Conservation (phyloP, 2,888 invertebrate genomes). For the Coleophora deauratella region DNA sequence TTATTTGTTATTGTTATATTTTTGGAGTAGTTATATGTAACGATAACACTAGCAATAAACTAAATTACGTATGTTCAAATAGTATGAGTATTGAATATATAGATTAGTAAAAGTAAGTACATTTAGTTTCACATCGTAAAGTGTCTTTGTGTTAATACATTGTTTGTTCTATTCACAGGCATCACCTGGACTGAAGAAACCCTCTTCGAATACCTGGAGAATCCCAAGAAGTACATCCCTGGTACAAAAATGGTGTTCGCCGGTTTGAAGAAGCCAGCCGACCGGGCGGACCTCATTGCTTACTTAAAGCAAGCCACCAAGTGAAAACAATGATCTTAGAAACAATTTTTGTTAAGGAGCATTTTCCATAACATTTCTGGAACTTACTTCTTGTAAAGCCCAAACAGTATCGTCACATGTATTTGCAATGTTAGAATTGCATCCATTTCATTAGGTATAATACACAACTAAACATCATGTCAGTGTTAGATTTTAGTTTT, state of each 20-base stretch:
- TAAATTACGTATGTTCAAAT: too few relatives aligned
- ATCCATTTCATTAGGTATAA: slow-evolving; percentile 24
- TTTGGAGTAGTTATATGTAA: too few relatives aligned
- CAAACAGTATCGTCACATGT: slow-evolving; percentile 8
- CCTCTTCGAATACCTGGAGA: slow-evolving; percentile 95
- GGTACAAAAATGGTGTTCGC: slow-evolving; percentile 99
- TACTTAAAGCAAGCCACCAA: slow-evolving; percentile 89
- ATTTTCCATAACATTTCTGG: slow-evolving; percentile 51
- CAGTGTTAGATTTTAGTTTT: neutral
- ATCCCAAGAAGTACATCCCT: slow-evolving; percentile 99
- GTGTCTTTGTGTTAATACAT: too few relatives aligned
- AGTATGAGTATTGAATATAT: too few relatives aligned
- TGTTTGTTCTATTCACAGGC: slow-evolving; percentile 67
- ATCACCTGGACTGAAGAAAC: slow-evolving; percentile 97
- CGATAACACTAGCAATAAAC: too few relatives aligned
- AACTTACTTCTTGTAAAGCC: slow-evolving; percentile 35
- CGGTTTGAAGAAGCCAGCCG: slow-evolving; percentile 95
- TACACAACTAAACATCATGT: slow-evolving; percentile 4
- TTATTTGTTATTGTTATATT: too few relatives aligned
- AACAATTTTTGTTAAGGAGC: slow-evolving; percentile 42
- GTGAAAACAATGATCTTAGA: slow-evolving; percentile 57
- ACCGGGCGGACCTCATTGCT: slow-evolving; percentile 95
- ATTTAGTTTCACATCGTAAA: too few relatives aligned
- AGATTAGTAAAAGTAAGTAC: too few relatives aligned
- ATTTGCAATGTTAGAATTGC: slow-evolving; percentile 12